These are phyloP conservation scores for Semnornis frantzii DNA, from an alignment of 2,113 vertebrate species.

Conservation along the genomic window DNA sequence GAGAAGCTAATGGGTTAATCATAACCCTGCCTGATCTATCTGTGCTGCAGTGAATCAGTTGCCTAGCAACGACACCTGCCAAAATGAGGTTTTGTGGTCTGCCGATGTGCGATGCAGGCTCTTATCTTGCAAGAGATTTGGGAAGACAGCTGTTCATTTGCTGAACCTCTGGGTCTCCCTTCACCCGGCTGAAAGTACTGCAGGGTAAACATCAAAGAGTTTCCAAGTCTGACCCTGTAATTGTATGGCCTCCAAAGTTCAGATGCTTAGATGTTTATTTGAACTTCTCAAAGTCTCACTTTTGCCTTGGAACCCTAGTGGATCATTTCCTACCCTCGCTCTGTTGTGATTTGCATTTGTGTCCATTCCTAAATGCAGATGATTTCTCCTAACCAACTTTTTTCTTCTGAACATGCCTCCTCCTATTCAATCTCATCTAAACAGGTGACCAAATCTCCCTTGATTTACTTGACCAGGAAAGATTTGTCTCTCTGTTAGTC, in stretches of 20 bases:
- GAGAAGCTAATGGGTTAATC: conserved; percentile 60
- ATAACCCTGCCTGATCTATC: not conserved
- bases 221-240: not conserved
- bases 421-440: not conserved
- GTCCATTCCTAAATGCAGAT: not conserved
- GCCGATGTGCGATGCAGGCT: not conserved
- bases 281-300: not conserved
- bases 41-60: conserved; percentile 55
- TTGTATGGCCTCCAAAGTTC: not conserved
- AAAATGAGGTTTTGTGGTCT: conserved; percentile 54
- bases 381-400: not conserved
- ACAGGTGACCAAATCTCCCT: not conserved
- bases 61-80: conserved; percentile 68
- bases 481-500: not conserved
- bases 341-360: not conserved
- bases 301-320: not conserved
- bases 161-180: not conserved
- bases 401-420: not conserved
- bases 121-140: conserved; percentile 29
- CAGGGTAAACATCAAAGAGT: not conserved
- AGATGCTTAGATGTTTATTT: not conserved
- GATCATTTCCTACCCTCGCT: not conserved
- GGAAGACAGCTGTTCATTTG: conserved; percentile 41
- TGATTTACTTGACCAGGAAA: not conserved
- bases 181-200: not conserved